These are phyloP conservation scores for Heterocephalus glaber DNA, from an alignment of 2,113 vertebrate genomes.

Conservation along the genomic window DNA sequence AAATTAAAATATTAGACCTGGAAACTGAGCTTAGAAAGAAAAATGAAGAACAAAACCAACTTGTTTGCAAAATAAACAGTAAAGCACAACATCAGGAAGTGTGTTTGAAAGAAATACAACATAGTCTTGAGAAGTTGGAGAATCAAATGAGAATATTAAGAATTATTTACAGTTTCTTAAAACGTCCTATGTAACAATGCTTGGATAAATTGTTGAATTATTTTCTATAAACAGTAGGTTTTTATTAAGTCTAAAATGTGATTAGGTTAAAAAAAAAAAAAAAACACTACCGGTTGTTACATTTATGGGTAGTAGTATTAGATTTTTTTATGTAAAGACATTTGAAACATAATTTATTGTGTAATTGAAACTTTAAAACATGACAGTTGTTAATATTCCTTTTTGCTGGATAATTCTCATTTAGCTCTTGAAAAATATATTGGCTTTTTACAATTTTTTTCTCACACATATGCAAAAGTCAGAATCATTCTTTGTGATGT, in stretches of 20 bases:
- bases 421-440: constrained; percentile 48
- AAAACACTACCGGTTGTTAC: neutral
- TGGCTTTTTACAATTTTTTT: constrained; percentile 56
- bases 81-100: constrained; percentile 87
- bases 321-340: constrained; percentile 46
- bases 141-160: constrained; percentile 90
- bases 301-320: constrained; percentile 21
- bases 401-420: constrained; percentile 47
- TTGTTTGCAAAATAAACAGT: constrained; percentile 80
- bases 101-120: constrained; percentile 90
- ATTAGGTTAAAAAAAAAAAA: constrained; percentile 48
- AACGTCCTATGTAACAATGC: constrained; percentile 90
- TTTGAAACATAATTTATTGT: constrained; percentile 58
- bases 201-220: constrained; percentile 84
- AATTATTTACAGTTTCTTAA: constrained; percentile 93
- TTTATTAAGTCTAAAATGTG: constrained; percentile 62
- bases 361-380: constrained; percentile 34
- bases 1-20: constrained; percentile 87
- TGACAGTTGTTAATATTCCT: constrained; percentile 48
- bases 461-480: neutral
- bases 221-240: constrained; percentile 46
- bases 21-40: constrained; percentile 88
- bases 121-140: constrained; percentile 91
- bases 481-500: constrained; percentile 49
- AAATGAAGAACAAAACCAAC: constrained; percentile 87